Evolutionary conservation across 2,888 invertebrate genomes (phyloP).

Genomic region (Ptychoptera albimana): DNA sequence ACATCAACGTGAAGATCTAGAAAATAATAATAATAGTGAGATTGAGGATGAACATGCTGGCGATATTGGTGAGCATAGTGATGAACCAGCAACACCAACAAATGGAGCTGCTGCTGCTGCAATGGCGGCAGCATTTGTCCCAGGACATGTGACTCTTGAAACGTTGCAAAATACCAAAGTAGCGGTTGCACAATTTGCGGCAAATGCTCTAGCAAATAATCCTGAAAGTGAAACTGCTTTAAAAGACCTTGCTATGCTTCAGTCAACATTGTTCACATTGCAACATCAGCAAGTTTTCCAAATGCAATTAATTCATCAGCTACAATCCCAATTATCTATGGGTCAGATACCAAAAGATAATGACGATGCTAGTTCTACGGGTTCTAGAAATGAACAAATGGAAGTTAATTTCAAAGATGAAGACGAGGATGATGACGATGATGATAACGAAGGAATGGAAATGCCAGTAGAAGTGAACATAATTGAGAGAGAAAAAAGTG

Average conservation of each 20-base stretch:
- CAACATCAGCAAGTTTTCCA: conserved; percentile 94
- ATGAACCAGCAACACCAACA: conserved; percentile 17
- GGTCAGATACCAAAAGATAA: conserved; percentile 12
- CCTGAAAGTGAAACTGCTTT: conserved; percentile 61
- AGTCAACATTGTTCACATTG: conserved; percentile 80
- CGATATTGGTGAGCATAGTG: conserved; percentile 15
- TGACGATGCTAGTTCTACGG: not conserved
- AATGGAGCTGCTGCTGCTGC: conserved; percentile 19
- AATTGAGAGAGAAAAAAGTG: conserved; percentile 12
- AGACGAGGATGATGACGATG: conserved; percentile 8
- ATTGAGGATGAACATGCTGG: not conserved
- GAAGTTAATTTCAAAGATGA: conserved; percentile 1
- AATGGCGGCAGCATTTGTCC: conserved; percentile 14
- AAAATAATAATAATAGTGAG: conserved; percentile 7
- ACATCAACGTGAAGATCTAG: conserved; percentile 1
- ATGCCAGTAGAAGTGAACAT: conserved; percentile 7
- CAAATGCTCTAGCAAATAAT: conserved; percentile 66
- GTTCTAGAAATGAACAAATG: not conserved
- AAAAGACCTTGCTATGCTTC: conserved; percentile 73
- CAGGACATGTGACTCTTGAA: conserved; percentile 73
- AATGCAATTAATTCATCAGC: conserved; percentile 82
- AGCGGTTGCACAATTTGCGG: conserved; percentile 76
- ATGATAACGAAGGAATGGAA: conserved; percentile 8
- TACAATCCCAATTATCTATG: conserved; percentile 64
- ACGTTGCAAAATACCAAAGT: conserved; percentile 78